These are phyloP conservation scores for Eonycteris spelaea DNA, from an alignment of 2,113 vertebrate species.

Conservation along the genomic window DNA sequence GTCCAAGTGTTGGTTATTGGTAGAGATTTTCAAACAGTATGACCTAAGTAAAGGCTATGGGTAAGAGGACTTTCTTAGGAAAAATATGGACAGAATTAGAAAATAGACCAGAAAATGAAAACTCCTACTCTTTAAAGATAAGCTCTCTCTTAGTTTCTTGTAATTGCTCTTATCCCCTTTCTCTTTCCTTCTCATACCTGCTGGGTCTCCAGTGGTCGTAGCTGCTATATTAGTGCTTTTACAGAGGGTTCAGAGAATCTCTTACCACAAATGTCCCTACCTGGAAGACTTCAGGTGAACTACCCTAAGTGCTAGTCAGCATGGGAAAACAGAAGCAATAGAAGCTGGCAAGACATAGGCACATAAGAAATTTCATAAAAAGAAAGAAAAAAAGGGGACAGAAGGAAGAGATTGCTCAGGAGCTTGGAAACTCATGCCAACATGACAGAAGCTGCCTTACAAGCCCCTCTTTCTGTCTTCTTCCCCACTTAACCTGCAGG, in stretches of 20 bases:
- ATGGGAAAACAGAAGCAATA: not conserved
- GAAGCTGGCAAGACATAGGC: not conserved
- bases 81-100: not conserved
- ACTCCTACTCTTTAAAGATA: not conserved
- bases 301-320: not conserved
- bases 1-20: not conserved
- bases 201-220: not conserved
- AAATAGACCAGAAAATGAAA: not conserved
- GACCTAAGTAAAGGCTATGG: not conserved
- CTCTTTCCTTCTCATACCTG: not conserved
- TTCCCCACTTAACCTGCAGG: not conserved
- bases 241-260: not conserved
- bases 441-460: not conserved
- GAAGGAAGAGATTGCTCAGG: not conserved
- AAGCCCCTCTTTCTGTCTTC: not conserved
- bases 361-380: not conserved
- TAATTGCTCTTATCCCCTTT: not conserved
- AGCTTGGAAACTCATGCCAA: not conserved
- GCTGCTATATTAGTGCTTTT: not conserved
- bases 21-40: not conserved
- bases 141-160: not conserved
- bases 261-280: not conserved
- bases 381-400: not conserved
- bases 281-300: not conserved
- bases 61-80: constrained; percentile 6